Base-by-base conservation (phyloP, 2,888 invertebrate species). In the Rotaria magnacalcarata region DNA sequence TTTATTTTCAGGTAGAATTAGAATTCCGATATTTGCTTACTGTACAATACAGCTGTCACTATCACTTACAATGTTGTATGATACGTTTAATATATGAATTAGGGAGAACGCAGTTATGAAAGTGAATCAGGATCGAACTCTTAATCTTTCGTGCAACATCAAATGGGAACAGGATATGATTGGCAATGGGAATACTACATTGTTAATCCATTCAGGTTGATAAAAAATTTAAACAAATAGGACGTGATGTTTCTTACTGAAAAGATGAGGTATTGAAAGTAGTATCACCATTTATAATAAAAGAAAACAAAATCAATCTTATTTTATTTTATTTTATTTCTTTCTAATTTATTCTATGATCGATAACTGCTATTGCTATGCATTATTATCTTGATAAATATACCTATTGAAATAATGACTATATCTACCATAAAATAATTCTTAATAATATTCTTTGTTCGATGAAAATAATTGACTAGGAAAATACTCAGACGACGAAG, bases 391-490 rank as follows among this genome's bases (percentile, higher is more conserved):
- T 60, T 27, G 60, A 27, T 60, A 27, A 60, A 14, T 27, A 14
- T n/a, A 27, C n/a, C 60, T 27, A 27, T 60, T 60, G 14, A 27
- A 60, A 27, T 27, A 14, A 27, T 27, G 60, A 60, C 4, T n/a
- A 60, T 27, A 19, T 60, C 60, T 27, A 10, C 56, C 21, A 56
- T 56, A 24, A 8, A 56, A 24, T 2, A 21, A 24, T 56, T 24
- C 4, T 56, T 60, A 27, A 27, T 60, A n/a, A 60, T 60, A 60
- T 60, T n/a, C 60, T 60, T n/a, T n/a, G 27, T 60, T 60, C 27
- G 60, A 60, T 60, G 60, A 27, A 60, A 60, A 60, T 60, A 60
- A 60, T 60, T 60, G 27, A 60, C 27, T 60, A n/a, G 60, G 16
- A n/a, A 8, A 27, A 60, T 27, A 60, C 10, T 60, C 8, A 60